Conservation (phyloP, 64 coral and sea anemone genomes). For the Astreopora myriophthalma region DNA sequence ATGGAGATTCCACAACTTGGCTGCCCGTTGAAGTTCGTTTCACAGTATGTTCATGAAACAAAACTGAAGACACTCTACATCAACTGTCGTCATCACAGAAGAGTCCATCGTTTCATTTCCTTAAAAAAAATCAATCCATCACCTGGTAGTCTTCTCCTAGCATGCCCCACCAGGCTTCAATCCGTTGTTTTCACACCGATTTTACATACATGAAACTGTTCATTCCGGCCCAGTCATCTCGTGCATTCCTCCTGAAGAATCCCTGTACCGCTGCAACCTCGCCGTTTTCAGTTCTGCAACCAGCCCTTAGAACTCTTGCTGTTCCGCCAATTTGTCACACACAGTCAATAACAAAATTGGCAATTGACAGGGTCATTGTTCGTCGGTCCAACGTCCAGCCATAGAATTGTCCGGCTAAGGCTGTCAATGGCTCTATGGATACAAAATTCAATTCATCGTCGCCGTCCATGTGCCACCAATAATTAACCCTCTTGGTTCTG, state of each 20-base stretch:
- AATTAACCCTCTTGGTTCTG: slow-evolving; percentile 2
- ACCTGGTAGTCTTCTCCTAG: background rate
- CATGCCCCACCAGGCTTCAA: too few species aligned
- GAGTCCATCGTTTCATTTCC: too few species aligned
- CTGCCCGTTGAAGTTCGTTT: too few species aligned
- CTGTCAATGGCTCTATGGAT: slow-evolving; percentile 9
- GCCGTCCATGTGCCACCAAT: slow-evolving; percentile 24
- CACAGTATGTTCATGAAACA: too few species aligned
- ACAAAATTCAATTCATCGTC: slow-evolving; percentile 47
- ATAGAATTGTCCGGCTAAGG: slow-evolving; percentile 15
- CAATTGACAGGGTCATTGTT: slow-evolving; percentile 22
- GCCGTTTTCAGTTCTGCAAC: too few species aligned
- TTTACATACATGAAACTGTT: background rate
- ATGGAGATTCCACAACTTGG: too few species aligned
- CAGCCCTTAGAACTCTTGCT: too few species aligned
- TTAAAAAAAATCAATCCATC: background rate
- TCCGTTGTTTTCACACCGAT: too few species aligned
- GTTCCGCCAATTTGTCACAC: background rate
- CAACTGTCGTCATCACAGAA: too few species aligned
- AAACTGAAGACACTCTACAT: too few species aligned
- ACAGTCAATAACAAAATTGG: background rate
- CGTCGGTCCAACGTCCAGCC: slow-evolving; percentile 20
- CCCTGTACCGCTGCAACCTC: too few species aligned
- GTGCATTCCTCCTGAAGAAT: too few species aligned
- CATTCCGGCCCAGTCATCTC: background rate